Evolutionary conservation across 2,888 invertebrate species (phyloP).

Genomic region (Empis livida): DNA sequence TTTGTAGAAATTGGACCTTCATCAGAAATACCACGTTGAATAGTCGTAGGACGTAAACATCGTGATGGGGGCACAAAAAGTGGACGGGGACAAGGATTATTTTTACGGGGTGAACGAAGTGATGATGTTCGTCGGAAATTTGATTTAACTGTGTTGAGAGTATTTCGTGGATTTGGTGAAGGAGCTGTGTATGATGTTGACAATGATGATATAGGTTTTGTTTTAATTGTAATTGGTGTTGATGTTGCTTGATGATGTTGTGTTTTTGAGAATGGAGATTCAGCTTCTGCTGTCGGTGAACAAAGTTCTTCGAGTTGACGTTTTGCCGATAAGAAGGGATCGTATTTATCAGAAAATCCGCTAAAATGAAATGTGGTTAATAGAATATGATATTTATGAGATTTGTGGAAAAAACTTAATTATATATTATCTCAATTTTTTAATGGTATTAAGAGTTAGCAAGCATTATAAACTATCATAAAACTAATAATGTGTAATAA

Average conservation of each 20-base stretch:
- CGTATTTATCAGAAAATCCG: conserved; percentile 39
- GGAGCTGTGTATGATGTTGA: conserved; percentile 19
- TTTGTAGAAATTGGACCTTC: conserved; percentile 35
- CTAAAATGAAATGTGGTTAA: conserved; percentile 12
- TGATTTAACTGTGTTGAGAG: conserved; percentile 16
- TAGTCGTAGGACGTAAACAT: conserved; percentile 31
- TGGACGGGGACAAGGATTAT: conserved; percentile 22
- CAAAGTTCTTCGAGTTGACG: conserved; percentile 71
- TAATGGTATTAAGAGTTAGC: too few relatives aligned
- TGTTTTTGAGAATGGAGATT: conserved; percentile 19
- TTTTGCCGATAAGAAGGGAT: conserved; percentile 68
- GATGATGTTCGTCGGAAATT: conserved; percentile 34
- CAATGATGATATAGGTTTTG: conserved; percentile 14
- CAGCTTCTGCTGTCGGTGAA: conserved; percentile 45
- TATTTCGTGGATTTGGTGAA: conserved; percentile 8
- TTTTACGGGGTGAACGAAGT: conserved; percentile 28
- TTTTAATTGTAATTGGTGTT: conserved; percentile 22
- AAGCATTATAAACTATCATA: too few relatives aligned
- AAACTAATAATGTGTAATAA: too few relatives aligned
- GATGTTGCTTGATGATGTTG: conserved; percentile 15
- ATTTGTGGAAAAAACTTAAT: too few relatives aligned
- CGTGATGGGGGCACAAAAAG: conserved; percentile 23
- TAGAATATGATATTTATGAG: too few relatives aligned
- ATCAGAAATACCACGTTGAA: conserved; percentile 35
- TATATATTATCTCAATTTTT: too few relatives aligned